Evolutionary conservation across 2,113 vertebrate species (phyloP).

Genomic region (Buteo buteo): DNA sequence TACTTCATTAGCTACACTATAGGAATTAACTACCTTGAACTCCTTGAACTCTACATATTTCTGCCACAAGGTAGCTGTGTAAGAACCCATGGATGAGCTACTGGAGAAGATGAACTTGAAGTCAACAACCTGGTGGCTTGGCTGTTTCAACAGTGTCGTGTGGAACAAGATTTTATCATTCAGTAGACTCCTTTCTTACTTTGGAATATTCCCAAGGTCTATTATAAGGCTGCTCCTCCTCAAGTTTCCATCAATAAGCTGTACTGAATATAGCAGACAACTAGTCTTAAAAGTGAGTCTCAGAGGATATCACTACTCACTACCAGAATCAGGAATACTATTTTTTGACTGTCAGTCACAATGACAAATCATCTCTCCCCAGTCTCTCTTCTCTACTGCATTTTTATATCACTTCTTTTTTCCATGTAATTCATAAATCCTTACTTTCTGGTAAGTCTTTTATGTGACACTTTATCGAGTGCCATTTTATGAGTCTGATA

Average conservation of each 20-base stretch:
- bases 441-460: conserved; percentile 28
- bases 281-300: neutral
- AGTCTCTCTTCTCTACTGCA: neutral
- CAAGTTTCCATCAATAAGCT: neutral
- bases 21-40: neutral
- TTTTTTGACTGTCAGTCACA: conserved; percentile 52
- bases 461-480: conserved; percentile 37
- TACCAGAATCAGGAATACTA: neutral
- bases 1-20: neutral
- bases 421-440: conserved; percentile 46
- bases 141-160: neutral
- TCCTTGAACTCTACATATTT: neutral
- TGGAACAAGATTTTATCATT: neutral
- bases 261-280: neutral
- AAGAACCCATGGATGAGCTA: neutral
- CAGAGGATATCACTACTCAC: conserved; percentile 1
- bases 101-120: neutral
- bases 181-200: neutral
- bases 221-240: neutral
- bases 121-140: neutral
- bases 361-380: conserved; percentile 45
- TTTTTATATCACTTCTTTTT: conserved; percentile 48
- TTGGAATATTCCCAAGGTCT: neutral
- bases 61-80: neutral
- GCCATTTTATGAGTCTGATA: conserved; percentile 32